Conservation (phyloP, 2,888 invertebrate genomes). For the Cosmia trapezina region DNA sequence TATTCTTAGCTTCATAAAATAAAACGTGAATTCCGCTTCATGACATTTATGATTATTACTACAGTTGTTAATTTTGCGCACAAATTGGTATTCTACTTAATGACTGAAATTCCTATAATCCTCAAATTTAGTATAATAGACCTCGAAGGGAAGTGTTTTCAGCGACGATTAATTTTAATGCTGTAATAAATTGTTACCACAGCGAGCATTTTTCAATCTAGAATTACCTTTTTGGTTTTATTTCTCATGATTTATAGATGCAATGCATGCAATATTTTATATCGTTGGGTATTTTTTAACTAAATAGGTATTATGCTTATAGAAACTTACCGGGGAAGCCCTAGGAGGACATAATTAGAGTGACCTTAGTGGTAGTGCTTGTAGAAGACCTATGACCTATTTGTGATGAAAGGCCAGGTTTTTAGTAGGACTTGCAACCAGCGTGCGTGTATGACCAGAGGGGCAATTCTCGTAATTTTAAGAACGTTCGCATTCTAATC, state of each 20-base stretch:
- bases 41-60: conserved; percentile 65
- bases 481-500: too few relatives aligned
- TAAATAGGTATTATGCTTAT: neutral
- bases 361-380: neutral
- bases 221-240: conserved; percentile 32
- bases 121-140: conserved; percentile 59
- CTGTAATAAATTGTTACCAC: conserved; percentile 46
- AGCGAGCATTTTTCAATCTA: conserved; percentile 39
- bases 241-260: conserved; percentile 9
- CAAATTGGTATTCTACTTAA: conserved; percentile 47
- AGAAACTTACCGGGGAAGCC: neutral
- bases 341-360: neutral
- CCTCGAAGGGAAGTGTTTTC: conserved; percentile 52
- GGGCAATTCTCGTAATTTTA: too few relatives aligned
- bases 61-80: conserved; percentile 57
- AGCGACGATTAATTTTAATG: conserved; percentile 60
- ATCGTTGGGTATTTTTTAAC: neutral
- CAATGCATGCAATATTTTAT: neutral
- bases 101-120: conserved; percentile 56
- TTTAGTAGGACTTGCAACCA: too few relatives aligned
- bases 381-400: too few relatives aligned
- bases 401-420: too few relatives aligned
- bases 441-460: neutral
- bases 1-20: conserved; percentile 46
- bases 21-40: conserved; percentile 44